These are phyloP conservation scores for Leucoptera coffeella DNA, from an alignment of 2,888 invertebrate genomes.

Conservation along the genomic window DNA sequence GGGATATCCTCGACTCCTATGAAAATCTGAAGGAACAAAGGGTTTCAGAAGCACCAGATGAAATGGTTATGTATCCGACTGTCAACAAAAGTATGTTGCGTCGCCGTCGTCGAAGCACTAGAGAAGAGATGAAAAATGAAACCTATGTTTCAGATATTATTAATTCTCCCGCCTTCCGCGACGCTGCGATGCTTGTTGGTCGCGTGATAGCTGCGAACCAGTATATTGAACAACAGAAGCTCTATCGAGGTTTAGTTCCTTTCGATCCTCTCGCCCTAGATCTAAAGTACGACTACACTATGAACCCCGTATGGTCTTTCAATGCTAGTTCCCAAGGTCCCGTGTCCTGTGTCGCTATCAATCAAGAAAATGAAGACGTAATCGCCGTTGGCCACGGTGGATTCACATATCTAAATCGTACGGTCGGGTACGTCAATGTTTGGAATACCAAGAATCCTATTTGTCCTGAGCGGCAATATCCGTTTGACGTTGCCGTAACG, in stretches of 20 bases:
- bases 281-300: constrained; percentile 59
- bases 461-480: constrained; percentile 65
- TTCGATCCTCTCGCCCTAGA: constrained; percentile 58
- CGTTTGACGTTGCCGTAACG: constrained; percentile 59
- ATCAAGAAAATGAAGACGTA: constrained; percentile 61
- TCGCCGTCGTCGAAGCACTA: constrained; percentile 16
- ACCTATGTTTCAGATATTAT: constrained; percentile 13
- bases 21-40: constrained; percentile 24
- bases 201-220: constrained; percentile 66
- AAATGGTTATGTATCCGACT: constrained; percentile 38
- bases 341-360: constrained; percentile 61
- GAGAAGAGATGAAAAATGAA: constrained; percentile 5
- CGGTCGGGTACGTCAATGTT: constrained; percentile 59
- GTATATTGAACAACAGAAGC: constrained; percentile 61
- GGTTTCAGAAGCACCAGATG: constrained; percentile 24
- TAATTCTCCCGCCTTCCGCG: constrained; percentile 37
- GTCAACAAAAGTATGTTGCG: constrained; percentile 21
- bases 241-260: constrained; percentile 59
- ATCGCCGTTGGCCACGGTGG: constrained; percentile 72
- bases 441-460: constrained; percentile 81
- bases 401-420: constrained; percentile 49
- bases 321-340: constrained; percentile 44
- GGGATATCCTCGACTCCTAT: constrained; percentile 74
- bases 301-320: constrained; percentile 64
- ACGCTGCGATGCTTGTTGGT: constrained; percentile 61